Base-by-base conservation (phyloP, 2,113 vertebrate species). In the Rhombomys opimus region DNA sequence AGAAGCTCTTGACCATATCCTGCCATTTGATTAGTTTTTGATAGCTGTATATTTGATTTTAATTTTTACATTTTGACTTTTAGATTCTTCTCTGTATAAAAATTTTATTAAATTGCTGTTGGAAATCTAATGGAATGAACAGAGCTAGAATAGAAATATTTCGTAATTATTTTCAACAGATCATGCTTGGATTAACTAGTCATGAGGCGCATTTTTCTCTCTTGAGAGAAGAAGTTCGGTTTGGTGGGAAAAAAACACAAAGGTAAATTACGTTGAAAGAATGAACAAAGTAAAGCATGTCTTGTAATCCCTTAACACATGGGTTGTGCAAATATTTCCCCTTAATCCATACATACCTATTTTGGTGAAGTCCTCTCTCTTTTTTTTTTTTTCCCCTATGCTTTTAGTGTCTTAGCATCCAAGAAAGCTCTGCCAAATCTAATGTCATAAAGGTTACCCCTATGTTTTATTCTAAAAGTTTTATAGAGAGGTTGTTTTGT, bases 161-260 rank as follows among this genome's bases (percentile, higher is more conserved):
- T 97, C 41, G 72, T 95, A 75, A 96, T 95, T 52, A 78, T 95
- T 97, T 98, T 94, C 95, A 97, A 96, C 97, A 99, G 99, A 99
- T 99, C 93, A 99, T 99, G 99, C 99, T 99, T 98, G 99, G 99
- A 97, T 99, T 99, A 98, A 99, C 99, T 97, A 99, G 99, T 98
- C 99, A 99, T 30, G 99, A 99, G 98, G 99, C 99, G 95, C 99
- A 99, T 95, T 99, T 99, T 97, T 99, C 99, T 76, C 99, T 99
- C 96, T 98, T 99, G 98, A 99, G 99, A 99, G 99, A 99, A 98
- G 99, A 99, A 98, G 99, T 99, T 95, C 99, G 99, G 95, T 99
- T 99, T 95, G 99, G 99, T 98, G 99, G 99, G 91, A 99, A 99
- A 98, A 99, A 99, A 97, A 98, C 99, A 94, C 99, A 99, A 98